Conservation (phyloP, 2,797 vertebrate genomes). For the Phoebastria nigripes region DNA sequence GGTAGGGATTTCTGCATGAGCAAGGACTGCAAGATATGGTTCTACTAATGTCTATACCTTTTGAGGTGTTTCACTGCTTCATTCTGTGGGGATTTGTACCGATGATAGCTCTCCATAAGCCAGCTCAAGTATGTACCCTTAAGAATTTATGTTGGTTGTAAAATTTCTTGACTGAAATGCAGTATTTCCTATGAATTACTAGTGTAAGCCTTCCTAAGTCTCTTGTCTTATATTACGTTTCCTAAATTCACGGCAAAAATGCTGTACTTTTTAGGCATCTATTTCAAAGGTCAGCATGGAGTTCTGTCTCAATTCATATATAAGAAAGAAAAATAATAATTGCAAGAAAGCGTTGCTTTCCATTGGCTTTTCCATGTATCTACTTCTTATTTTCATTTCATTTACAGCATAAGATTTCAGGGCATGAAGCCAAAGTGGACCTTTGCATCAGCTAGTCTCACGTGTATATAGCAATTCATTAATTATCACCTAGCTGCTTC, state of each 20-base stretch:
- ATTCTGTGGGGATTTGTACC: background rate
- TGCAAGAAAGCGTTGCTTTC: background rate
- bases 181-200: constrained; percentile 22
- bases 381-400: background rate
- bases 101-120: background rate
- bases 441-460: background rate
- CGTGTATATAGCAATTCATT: background rate
- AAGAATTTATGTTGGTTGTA: constrained; percentile 10
- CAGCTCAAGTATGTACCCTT: background rate
- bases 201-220: background rate
- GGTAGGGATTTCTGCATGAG: background rate
- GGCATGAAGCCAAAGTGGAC: background rate
- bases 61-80: background rate
- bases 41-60: background rate
- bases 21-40: background rate
- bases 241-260: background rate
- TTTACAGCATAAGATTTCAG: background rate
- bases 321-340: background rate
- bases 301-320: background rate
- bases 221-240: background rate
- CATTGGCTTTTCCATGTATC: background rate
- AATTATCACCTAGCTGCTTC: background rate
- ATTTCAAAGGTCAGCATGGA: background rate
- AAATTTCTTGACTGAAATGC: background rate
- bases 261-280: background rate